Base-by-base conservation (phyloP, 2,888 invertebrate species). In the Synergus laeviventris region DNA sequence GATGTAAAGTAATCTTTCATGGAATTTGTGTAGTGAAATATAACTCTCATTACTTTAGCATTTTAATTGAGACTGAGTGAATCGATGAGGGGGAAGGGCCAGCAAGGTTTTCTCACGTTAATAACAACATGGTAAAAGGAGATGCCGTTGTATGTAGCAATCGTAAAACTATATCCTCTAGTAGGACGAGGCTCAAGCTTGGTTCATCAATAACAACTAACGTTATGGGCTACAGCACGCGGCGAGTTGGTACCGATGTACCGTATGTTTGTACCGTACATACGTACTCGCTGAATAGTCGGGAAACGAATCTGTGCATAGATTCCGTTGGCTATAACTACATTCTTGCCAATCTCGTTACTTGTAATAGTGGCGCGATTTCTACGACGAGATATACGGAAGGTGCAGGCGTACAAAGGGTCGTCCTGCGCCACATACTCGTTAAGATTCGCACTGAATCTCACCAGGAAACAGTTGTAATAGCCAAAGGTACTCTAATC, bases 141-240 rank as follows among this genome's bases (percentile, higher is more conserved):
- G 75, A 73, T 78, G 79, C 79, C 74, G 81, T 78, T 74, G 77
- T 82, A 84, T 79, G 81, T 80, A 82, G 84, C 82, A 86, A 86
- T 87, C 87, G 86, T 87, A 87, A 59, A 59, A 87, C 86, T 86
- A 87, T 87, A 87, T 84, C 81, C 81, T 74, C 70, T 61, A 79
- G 82, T 38, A 38, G 76, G 81, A 78, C 64, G 79, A 76, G 61
- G 77, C 59, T n/a, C 61, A 38, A 18, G 74, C 61, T 70, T 80
- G 79, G 79, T 82, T 83, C 82, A 82, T 84, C 86, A 81, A 85
- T 86, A 86, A 86, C 83, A 78, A 81, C 74, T 81, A 80, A 76
- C 78, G 78, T 77, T 76, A 78, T 74, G 75, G 74, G 76, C 80
- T 59, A 21, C 21, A 56, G 21, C 21, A 24, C 24, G 12, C 12